Percentiles rank a stretch among this genome's conserved stretches.
These are phyloP conservation scores for Cephus pygmeus DNA, from an alignment of 2,888 invertebrate species.

Conservation along the genomic window DNA sequence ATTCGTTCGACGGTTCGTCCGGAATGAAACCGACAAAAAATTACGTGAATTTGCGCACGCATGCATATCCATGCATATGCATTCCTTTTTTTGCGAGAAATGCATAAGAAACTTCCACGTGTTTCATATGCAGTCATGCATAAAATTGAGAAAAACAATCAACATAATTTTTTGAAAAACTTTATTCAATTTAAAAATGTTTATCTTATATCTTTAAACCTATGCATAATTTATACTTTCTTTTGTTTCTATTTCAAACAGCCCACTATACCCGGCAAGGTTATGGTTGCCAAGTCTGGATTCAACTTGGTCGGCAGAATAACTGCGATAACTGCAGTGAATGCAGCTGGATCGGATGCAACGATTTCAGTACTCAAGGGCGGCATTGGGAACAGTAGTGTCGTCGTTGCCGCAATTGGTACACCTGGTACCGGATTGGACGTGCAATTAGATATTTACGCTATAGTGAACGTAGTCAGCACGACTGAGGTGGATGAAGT, in stretches of 20 bases:
- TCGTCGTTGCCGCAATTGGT: conserved; percentile 29
- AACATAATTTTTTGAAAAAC: too few species aligned
- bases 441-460: conserved; percentile 33
- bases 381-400: conserved; percentile 20
- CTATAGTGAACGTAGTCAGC: conserved; percentile 2
- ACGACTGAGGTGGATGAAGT: too few species aligned
- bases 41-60: too few species aligned
- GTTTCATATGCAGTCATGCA: too few species aligned
- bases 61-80: too few species aligned
- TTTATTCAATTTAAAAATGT: too few species aligned
- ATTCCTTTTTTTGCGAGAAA: too few species aligned
- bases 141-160: too few species aligned
- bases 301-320: conserved; percentile 28
- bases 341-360: conserved; percentile 21
- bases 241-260: conserved; percentile 16
- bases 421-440: conserved; percentile 24
- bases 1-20: too few species aligned
- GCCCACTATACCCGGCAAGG: conserved; percentile 26
- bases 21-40: too few species aligned
- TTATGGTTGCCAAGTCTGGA: conserved; percentile 26
- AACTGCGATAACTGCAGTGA: conserved; percentile 32
- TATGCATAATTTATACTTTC: not conserved
- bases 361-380: conserved; percentile 28
- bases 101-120: too few species aligned
- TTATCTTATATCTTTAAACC: not conserved